A percentile compares a stretch with the other conserved stretches of the same genome.
Conservation (phyloP, 2,113 vertebrate genomes). For the Stercorarius parasiticus region DNA sequence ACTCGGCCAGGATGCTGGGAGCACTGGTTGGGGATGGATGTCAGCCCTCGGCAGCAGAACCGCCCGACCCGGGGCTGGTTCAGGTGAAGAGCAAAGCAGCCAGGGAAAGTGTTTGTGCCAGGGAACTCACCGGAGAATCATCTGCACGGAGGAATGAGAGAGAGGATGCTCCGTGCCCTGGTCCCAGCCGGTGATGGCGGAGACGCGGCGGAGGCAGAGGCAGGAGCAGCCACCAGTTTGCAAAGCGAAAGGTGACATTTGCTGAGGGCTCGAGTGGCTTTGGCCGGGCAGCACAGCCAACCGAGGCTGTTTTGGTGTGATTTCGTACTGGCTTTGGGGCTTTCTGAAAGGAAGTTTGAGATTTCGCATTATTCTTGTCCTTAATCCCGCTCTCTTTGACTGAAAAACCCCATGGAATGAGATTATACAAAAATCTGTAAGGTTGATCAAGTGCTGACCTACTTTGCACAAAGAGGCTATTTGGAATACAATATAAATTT, state of each 20-base stretch:
- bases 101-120: not conserved
- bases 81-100: not conserved
- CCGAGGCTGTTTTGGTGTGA: not conserved
- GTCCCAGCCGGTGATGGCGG: not conserved
- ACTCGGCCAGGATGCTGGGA: fast-evolving
- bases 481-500: constrained; percentile 5
- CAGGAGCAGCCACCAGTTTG: fast-evolving
- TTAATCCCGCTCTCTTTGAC: constrained; percentile 44
- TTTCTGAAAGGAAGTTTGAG: constrained; percentile 35
- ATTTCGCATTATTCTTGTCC: not conserved
- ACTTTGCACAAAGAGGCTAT: constrained; percentile 53
- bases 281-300: not conserved
- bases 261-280: not conserved
- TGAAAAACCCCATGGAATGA: constrained; percentile 49
- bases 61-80: fast-evolving
- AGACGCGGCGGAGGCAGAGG: not conserved
- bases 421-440: constrained; percentile 61
- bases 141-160: not conserved
- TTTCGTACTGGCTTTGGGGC: not conserved
- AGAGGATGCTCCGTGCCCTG: not conserved
- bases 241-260: not conserved
- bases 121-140: not conserved
- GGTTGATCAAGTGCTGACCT: constrained; percentile 62
- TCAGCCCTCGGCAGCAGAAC: not conserved
- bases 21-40: not conserved